phyloP scores from a whole-genome alignment of 2,888 invertebrate genomes.

The Charanyca ferruginea region DNA sequence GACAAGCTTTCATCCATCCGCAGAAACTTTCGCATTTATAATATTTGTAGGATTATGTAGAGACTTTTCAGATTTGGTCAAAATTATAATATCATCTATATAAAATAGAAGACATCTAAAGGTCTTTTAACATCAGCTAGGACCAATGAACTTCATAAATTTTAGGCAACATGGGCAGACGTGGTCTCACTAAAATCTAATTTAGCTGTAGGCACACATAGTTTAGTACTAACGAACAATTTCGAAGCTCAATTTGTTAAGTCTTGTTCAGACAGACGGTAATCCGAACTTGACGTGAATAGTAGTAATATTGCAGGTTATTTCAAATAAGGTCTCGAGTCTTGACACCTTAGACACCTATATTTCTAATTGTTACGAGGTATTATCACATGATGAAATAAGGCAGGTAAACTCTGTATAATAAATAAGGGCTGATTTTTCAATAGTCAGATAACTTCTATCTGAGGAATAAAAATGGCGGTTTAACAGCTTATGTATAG shows the following conservation, averaged over 20 bases:
- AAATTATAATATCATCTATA: no score
- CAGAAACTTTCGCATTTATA: no score
- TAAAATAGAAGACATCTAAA: neutral
- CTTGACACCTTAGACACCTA: neutral
- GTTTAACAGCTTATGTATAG: no score
- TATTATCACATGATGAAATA: neutral
- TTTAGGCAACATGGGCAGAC: conserved; percentile 22
- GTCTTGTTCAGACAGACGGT: conserved; percentile 13
- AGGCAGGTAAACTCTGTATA: neutral
- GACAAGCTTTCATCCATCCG: no score
- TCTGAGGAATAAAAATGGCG: no score
- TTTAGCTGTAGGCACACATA: conserved; percentile 26
- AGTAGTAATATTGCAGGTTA: conserved; percentile 14
- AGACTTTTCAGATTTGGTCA: no score
- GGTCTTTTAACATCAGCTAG: neutral
- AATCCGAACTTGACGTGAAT: conserved; percentile 16
- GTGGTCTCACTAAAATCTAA: conserved; percentile 33
- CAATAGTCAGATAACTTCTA: no score
- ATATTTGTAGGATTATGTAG: no score
- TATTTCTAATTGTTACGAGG: neutral
- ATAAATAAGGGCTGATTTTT: no score
- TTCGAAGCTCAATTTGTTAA: conserved; percentile 21
- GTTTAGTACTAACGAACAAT: conserved; percentile 33
- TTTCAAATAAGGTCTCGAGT: conserved; percentile 10
- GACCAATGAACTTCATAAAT: conserved; percentile 28